Percentiles rank a stretch among this genome's conserved stretches.
These are phyloP conservation scores for Anarhynchus alexandrinus DNA, from an alignment of 2,113 vertebrate species.

Conservation along the genomic window DNA sequence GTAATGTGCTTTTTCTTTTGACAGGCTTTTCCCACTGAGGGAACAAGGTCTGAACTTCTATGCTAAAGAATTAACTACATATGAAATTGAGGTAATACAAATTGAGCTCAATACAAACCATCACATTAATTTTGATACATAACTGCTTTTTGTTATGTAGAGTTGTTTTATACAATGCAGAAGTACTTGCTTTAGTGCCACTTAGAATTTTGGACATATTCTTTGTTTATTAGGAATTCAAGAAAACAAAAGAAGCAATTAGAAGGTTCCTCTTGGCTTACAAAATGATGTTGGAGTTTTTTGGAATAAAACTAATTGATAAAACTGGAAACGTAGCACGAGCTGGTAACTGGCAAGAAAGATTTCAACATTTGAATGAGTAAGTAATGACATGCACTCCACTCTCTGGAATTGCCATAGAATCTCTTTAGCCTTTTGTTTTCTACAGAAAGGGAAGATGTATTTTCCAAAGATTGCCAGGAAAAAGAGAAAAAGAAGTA, in stretches of 20 bases:
- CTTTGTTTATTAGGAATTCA: constrained; percentile 87
- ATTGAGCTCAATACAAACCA: neutral
- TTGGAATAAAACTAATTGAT: constrained; percentile 92
- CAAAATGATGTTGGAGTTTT: constrained; percentile 97
- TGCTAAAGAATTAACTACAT: constrained; percentile 96
- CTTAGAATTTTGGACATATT: neutral
- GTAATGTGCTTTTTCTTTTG: constrained; percentile 22
- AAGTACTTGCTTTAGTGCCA: neutral
- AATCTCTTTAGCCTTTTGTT: neutral
- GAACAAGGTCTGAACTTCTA: constrained; percentile 99
- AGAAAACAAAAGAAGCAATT: constrained; percentile 94
- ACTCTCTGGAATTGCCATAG: neutral
- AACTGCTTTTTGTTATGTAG: neutral
- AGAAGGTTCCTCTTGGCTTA: constrained; percentile 91
- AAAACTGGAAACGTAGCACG: constrained; percentile 90
- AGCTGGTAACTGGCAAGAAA: constrained; percentile 90
- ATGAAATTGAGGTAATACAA: constrained; percentile 93
- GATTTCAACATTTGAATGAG: constrained; percentile 98
- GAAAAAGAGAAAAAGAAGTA: neutral
- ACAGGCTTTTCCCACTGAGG: constrained; percentile 94
- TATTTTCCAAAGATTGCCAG: neutral
- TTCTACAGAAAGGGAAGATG: neutral
- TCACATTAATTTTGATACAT: neutral
- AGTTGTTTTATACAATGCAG: neutral
- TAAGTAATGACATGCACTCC: constrained; percentile 69